phyloP scores from a whole-genome alignment of 1,140 invertebrate genomes.

The Sminthurinus signatus region DNA sequence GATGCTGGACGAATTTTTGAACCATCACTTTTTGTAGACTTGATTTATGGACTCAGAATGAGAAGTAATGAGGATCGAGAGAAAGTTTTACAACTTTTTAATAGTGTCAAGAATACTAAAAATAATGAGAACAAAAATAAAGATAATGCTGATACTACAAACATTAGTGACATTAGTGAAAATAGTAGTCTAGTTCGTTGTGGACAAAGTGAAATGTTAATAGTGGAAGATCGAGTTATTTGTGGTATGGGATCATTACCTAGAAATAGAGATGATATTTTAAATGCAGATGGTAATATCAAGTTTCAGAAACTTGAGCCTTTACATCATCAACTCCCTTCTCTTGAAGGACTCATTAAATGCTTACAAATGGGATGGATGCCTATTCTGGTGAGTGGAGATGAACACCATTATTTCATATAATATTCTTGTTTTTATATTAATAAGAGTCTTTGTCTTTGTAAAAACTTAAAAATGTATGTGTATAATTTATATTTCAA shows the following conservation, averaged over 20 bases:
- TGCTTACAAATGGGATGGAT: constrained; percentile 89
- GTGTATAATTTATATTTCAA: too few species aligned
- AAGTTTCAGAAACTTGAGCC: constrained; percentile 45
- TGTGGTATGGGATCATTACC: constrained; percentile 55
- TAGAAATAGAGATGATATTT: constrained; percentile 43
- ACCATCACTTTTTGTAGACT: constrained; percentile 52
- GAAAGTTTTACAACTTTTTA: constrained; percentile 46
- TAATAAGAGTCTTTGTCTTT: too few species aligned
- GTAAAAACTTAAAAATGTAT: too few species aligned
- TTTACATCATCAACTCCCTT: constrained; percentile 61
- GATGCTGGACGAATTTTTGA: constrained; percentile 26
- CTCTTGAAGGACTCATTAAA: constrained; percentile 66
- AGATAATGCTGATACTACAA: not conserved
- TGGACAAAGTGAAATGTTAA: constrained; percentile 24
- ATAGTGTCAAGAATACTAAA: not conserved
- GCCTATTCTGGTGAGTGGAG: constrained; percentile 70
- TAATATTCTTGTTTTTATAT: too few species aligned
- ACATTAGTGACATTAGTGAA: not conserved
- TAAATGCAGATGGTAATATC: not conserved
- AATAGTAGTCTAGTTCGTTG: constrained; percentile 36
- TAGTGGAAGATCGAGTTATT: constrained; percentile 49
- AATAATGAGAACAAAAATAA: not conserved
- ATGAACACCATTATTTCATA: too few species aligned
- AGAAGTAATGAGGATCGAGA: constrained; percentile 63
- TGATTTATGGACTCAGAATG: constrained; percentile 78